Evolutionary conservation across 2,888 invertebrate genomes (phyloP).

Genomic region (Criorhina ranunculi): DNA sequence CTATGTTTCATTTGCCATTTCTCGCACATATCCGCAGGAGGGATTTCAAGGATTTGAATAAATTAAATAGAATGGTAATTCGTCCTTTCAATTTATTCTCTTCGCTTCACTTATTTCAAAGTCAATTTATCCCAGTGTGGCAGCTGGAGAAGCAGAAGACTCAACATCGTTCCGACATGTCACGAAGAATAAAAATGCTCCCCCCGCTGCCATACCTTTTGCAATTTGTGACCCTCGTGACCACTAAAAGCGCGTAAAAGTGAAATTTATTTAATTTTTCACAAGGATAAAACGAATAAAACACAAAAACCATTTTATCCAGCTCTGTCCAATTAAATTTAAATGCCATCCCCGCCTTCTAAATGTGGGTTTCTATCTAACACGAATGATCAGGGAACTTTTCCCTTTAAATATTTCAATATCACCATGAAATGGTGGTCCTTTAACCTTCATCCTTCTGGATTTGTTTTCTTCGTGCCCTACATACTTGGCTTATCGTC

Average conservation of each 20-base stretch:
- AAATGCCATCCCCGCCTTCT: conserved; percentile 6
- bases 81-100: neutral
- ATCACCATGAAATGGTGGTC: neutral
- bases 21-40: neutral
- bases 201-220: neutral
- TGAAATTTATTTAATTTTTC: conserved; percentile 22
- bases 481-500: conserved; percentile 10
- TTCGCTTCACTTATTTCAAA: neutral
- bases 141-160: neutral
- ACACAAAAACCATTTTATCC: conserved; percentile 4
- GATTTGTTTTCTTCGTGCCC: conserved; percentile 6
- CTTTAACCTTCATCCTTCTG: conserved; percentile 28
- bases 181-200: neutral
- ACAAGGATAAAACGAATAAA: conserved; percentile 22
- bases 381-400: conserved; percentile 6
- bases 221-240: neutral
- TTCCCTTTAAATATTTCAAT: conserved; percentile 46
- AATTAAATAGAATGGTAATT: conserved; percentile 25
- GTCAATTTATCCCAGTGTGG: conserved; percentile 5
- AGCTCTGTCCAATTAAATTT: conserved; percentile 43
- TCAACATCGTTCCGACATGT: neutral
- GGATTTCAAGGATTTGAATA: conserved; percentile 14
- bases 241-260: conserved; percentile 5
- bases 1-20: neutral
- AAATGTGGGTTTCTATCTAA: neutral